Evolutionary conservation across 2,113 vertebrate genomes (phyloP).

Genomic region (Orientallactaga bullata): DNA sequence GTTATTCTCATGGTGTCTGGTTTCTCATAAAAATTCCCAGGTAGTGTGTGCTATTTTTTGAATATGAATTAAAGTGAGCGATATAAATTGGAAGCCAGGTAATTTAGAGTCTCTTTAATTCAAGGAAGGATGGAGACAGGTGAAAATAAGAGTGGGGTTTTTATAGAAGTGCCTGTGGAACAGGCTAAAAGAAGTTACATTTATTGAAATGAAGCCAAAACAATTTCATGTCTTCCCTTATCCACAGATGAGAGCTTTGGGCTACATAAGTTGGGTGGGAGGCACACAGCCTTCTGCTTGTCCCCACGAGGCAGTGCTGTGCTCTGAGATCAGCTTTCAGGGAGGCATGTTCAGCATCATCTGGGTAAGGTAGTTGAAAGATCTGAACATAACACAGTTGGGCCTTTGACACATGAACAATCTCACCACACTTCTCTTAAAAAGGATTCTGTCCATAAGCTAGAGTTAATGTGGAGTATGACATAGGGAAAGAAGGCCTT

Average conservation of each 20-base stretch:
- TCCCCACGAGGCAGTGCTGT: not conserved
- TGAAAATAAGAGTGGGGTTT: not conserved
- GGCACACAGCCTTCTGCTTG: not conserved
- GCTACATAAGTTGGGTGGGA: not conserved
- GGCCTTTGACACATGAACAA: not conserved
- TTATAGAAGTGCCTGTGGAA: not conserved
- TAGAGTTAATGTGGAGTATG: not conserved
- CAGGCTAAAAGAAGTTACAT: not conserved
- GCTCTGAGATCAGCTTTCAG: not conserved
- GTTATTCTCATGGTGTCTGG: not conserved
- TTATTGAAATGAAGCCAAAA: not conserved
- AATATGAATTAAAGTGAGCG: not conserved
- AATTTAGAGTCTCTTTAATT: not conserved
- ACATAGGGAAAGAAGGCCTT: not conserved
- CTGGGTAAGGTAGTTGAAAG: slow-evolving; percentile 20
- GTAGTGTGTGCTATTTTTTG: not conserved
- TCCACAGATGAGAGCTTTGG: not conserved
- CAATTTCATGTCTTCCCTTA: not conserved
- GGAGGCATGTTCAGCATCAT: not conserved
- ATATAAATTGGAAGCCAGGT: not conserved
- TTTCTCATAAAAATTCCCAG: not conserved
- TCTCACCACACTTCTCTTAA: not conserved
- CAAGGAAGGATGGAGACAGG: not conserved
- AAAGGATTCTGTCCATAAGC: not conserved
- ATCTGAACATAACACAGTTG: not conserved